These are phyloP conservation scores for Gallinago paraguaiae DNA, from an alignment of 2,113 vertebrate species.

Conservation along the genomic window DNA sequence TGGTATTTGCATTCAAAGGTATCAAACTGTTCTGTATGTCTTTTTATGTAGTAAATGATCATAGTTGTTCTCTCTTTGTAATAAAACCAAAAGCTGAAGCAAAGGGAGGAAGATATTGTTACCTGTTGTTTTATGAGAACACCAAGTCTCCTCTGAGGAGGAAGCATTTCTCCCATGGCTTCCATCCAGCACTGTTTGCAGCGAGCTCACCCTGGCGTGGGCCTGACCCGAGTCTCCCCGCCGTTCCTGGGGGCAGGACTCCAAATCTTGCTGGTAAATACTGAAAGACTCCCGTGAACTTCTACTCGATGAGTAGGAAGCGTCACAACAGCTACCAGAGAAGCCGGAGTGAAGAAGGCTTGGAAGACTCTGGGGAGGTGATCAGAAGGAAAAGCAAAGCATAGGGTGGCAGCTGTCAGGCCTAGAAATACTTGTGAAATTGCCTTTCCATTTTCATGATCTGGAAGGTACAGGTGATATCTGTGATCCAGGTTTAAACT, in stretches of 20 bases:
- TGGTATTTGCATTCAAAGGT: background rate
- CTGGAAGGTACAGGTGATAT: background rate
- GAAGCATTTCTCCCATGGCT: background rate
- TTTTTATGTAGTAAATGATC: background rate
- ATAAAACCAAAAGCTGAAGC: background rate
- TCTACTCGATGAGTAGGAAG: background rate
- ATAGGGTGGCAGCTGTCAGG: background rate
- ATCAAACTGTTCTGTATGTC: background rate
- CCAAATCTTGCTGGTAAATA: background rate
- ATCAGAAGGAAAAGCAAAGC: background rate
- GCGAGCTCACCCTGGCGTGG: rapidly evolving
- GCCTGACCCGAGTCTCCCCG: background rate
- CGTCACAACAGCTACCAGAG: background rate
- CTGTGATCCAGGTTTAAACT: background rate
- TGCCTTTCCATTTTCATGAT: background rate
- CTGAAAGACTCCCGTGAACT: background rate
- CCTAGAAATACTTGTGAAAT: background rate
- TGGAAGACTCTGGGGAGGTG: background rate
- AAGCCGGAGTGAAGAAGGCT: background rate
- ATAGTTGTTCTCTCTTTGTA: background rate
- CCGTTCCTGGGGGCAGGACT: background rate
- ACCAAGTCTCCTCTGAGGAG: background rate
- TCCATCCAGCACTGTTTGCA: background rate
- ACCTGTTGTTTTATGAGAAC: background rate
- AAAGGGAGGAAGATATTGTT: background rate